Base-by-base conservation (phyloP, 1,140 invertebrate species). In the Battus philenor region DNA sequence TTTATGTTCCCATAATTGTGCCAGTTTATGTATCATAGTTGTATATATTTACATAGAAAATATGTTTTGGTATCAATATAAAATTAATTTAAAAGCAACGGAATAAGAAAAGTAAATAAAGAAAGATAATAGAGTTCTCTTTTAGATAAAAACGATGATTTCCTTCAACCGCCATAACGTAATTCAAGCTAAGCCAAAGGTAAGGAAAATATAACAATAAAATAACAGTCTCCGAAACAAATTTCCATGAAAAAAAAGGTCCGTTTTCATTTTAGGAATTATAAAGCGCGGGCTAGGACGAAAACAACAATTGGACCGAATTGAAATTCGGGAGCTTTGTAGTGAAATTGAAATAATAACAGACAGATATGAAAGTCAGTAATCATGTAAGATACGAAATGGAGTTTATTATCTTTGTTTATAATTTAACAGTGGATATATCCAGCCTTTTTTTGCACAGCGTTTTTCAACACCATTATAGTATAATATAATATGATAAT, bases 181-280 rank as follows among this genome's bases (percentile, higher is more conserved):
- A 41, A 41, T 41, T 29, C 24, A 15, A 41, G 38, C 13, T 29
- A 27, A 41, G 24, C 38, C n/a, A 9, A 16, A 39, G 36, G 38
- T 41, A 41, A 41, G 17, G 38, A 41, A 41, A 29, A 41, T 41
- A 41, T 41, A 41, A 41, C 38, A 41, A 41, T 41, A 41, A 41
- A 41, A 41, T 41, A 41, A 41, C 38, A 41, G 38, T 41, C 38
- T 41, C 38, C 38, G 38, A 41, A 41, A 41, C 22, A 24, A 29
- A 41, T 41, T 41, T 22, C 11, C 8, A 12, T 13, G 20, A 11
- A 26, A 39, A 39, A 39, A 39, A 41, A 41, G 38, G 38, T 41
- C 24, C 38, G 38, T 26, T 15, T 29, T 41, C 38, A 29, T 41
- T 41, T 41, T 26, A 17, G 26, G 29, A 41, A 41, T 41, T 41